Conservation (phyloP, 2,113 vertebrate species). For the Panthera tigris region DNA sequence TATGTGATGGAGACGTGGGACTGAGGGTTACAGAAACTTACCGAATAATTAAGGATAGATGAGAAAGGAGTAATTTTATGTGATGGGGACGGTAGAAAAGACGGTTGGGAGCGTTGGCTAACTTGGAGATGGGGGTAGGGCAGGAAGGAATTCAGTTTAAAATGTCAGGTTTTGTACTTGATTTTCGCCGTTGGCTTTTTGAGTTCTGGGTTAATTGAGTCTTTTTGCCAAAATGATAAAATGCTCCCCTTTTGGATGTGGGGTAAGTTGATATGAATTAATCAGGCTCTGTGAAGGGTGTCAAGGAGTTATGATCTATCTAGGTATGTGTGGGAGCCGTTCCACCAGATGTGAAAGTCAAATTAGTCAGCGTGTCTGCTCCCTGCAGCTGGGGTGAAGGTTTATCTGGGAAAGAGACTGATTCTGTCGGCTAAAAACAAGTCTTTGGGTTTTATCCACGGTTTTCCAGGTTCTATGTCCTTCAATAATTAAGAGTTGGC, state of each 20-base stretch:
- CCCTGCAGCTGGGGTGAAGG: slow-evolving; percentile 2
- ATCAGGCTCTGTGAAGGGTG: slow-evolving; percentile 29
- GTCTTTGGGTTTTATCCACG: slow-evolving; percentile 13
- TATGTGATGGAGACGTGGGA: neutral
- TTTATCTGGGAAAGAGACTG: slow-evolving; percentile 51
- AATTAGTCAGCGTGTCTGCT: slow-evolving; percentile 6
- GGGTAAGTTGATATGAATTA: neutral
- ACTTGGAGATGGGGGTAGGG: neutral
- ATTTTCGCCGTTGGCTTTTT: slow-evolving; percentile 25
- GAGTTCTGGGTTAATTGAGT: slow-evolving; percentile 41
- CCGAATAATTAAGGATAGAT: neutral
- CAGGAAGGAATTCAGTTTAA: slow-evolving; percentile 9
- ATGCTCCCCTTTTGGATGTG: neutral
- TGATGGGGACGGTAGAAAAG: neutral
- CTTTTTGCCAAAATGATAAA: slow-evolving; percentile 46
- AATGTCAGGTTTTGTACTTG: neutral
- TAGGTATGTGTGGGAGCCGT: slow-evolving; percentile 43
- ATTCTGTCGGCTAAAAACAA: slow-evolving; percentile 23
- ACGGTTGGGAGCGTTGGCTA: neutral
- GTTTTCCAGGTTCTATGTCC: neutral
- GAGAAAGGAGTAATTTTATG: neutral
- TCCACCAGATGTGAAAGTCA: slow-evolving; percentile 53
- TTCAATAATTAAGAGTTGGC: slow-evolving; percentile 69
- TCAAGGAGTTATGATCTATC: neutral
- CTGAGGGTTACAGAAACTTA: neutral